These are phyloP conservation scores for Trichomycterus rosablanca DNA, from an alignment of 2,113 vertebrate species.

Conservation along the genomic window DNA sequence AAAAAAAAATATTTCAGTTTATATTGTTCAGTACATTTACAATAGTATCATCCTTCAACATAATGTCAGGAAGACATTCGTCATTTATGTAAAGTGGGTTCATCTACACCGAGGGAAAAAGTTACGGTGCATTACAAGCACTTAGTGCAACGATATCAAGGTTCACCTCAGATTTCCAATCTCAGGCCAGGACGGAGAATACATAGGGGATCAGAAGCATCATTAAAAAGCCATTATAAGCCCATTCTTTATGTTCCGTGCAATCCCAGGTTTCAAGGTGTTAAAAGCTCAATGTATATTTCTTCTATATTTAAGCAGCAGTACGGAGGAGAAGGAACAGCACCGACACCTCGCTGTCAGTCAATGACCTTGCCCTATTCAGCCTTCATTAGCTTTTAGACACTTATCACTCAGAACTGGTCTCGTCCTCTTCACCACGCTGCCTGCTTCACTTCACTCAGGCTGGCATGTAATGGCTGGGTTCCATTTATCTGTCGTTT, in stretches of 20 bases:
- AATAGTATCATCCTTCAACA: constrained; percentile 57
- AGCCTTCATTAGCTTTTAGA: constrained; percentile 81
- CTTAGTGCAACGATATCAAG: constrained; percentile 76
- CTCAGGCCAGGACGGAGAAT: constrained; percentile 71
- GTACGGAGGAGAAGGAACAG: constrained; percentile 65
- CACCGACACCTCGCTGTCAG: constrained; percentile 68
- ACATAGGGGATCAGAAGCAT: constrained; percentile 71
- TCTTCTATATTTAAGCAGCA: constrained; percentile 72
- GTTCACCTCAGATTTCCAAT: constrained; percentile 79
- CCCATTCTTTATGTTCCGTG: constrained; percentile 74
- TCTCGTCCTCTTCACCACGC: constrained; percentile 71
- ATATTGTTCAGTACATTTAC: constrained; percentile 33
- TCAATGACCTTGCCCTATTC: constrained; percentile 76
- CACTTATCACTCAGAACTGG: constrained; percentile 81
- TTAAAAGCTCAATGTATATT: constrained; percentile 80
- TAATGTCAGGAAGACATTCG: constrained; percentile 57
- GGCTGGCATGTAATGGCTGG: constrained; percentile 75
- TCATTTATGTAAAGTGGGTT: constrained; percentile 66
- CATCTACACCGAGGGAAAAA: constrained; percentile 67
- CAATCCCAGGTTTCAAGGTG: constrained; percentile 75
- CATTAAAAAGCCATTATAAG: constrained; percentile 80
- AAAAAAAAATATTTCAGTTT: constrained; percentile 22
- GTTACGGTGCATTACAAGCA: constrained; percentile 76
- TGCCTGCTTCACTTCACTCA: constrained; percentile 78
- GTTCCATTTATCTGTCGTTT: constrained; percentile 85